Conservation (phyloP, 2,888 invertebrate species). For the Tachina grossa region DNA sequence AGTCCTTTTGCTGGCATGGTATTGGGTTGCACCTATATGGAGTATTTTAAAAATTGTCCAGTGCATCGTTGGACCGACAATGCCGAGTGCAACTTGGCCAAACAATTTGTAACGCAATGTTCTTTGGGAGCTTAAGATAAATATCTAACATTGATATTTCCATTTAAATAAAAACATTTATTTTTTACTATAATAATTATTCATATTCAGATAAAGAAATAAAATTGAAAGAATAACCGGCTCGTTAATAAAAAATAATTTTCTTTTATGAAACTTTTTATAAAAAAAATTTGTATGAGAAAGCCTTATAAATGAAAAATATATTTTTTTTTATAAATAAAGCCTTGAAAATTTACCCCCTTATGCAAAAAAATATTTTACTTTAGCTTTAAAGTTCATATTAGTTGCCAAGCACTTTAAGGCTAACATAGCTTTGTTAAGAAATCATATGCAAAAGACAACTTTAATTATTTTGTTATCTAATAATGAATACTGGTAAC, state of each 20-base stretch:
- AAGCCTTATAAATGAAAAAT: too few species aligned
- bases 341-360: neutral
- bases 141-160: neutral
- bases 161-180: neutral
- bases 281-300: too few species aligned
- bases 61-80: conserved; percentile 78
- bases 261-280: neutral
- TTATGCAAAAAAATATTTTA: too few species aligned
- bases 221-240: neutral
- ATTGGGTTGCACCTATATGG: conserved; percentile 81
- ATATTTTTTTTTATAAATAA: neutral
- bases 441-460: too few species aligned
- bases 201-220: conserved; percentile 13
- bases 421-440: too few species aligned
- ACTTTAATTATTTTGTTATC: too few species aligned
- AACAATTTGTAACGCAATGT: conserved; percentile 79
- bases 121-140: conserved; percentile 75
- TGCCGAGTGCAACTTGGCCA: conserved; percentile 78
- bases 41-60: conserved; percentile 81
- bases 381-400: too few species aligned
- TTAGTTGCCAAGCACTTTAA: too few species aligned
- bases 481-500: too few species aligned
- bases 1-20: conserved; percentile 80
- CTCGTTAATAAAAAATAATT: neutral
- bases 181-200: neutral